phyloP scores from a whole-genome alignment of 2,113 vertebrate species.

The Sapajus apella region DNA sequence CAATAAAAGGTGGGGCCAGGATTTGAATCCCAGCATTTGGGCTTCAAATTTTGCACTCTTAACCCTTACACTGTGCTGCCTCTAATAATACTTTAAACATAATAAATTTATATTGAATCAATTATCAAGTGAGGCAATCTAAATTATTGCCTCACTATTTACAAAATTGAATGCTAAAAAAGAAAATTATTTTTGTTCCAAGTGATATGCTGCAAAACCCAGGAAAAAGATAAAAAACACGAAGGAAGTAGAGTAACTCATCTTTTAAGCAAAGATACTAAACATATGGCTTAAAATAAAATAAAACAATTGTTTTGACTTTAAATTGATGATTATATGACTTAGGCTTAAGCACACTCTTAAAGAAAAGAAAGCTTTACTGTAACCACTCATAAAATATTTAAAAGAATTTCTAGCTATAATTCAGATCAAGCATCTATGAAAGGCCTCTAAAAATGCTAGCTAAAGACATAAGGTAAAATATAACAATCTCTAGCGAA shows the following conservation, averaged over 20 bases:
- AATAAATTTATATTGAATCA: background rate
- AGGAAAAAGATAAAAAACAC: background rate
- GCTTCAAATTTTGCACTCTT: background rate
- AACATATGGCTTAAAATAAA: background rate
- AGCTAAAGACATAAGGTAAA: background rate
- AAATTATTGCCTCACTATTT: background rate
- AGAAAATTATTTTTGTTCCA: background rate
- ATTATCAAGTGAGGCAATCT: background rate
- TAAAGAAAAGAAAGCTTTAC: background rate
- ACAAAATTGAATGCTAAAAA: background rate
- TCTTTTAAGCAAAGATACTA: background rate
- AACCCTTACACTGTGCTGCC: background rate
- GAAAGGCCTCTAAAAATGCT: background rate
- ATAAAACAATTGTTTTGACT: background rate
- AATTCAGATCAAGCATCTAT: background rate
- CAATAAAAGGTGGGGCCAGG: background rate
- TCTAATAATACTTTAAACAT: background rate
- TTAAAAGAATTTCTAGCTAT: conserved; percentile 21
- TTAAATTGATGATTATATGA: conserved; percentile 15
- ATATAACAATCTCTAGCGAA: background rate
- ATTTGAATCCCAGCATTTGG: background rate
- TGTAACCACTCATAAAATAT: background rate
- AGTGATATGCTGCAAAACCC: background rate
- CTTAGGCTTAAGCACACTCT: background rate
- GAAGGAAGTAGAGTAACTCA: background rate